A percentile compares a stretch with the other conserved stretches of the same genome.
phyloP scores from a whole-genome alignment of 2,113 vertebrate species.

The Oreocharis arfaki region DNA sequence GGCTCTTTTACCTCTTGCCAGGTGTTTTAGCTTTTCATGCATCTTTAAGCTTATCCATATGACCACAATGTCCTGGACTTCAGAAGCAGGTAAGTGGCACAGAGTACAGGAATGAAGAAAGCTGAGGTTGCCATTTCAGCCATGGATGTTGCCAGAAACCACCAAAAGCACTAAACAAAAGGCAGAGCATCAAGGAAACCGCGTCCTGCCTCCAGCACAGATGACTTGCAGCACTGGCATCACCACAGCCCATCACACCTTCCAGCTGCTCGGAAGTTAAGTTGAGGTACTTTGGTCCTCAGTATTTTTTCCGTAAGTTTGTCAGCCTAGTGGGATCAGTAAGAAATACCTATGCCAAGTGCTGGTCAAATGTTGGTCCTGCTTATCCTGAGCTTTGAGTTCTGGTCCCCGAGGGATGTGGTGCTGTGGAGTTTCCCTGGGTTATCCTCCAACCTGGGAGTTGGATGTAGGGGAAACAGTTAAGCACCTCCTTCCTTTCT shows the following conservation, averaged over 20 bases:
- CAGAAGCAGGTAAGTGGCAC: background rate
- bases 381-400: background rate
- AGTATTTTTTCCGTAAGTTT: background rate
- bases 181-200: background rate
- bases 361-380: background rate
- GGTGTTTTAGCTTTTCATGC: background rate
- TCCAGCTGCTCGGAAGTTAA: background rate
- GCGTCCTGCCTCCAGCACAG: background rate
- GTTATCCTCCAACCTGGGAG: background rate
- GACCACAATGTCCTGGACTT: background rate
- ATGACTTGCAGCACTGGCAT: no score
- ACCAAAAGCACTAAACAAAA: background rate
- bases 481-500: background rate
- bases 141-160: background rate
- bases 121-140: background rate
- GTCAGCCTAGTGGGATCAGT: background rate
- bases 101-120: background rate
- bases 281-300: background rate
- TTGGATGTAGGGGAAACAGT: background rate
- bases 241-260: background rate
- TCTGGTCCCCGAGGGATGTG: no score
- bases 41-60: background rate
- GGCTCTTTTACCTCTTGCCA: background rate
- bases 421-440: background rate
- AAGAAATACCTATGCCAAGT: background rate